These are phyloP conservation scores for Linepithema humile DNA, from an alignment of 1,140 invertebrate genomes.

Conservation along the genomic window DNA sequence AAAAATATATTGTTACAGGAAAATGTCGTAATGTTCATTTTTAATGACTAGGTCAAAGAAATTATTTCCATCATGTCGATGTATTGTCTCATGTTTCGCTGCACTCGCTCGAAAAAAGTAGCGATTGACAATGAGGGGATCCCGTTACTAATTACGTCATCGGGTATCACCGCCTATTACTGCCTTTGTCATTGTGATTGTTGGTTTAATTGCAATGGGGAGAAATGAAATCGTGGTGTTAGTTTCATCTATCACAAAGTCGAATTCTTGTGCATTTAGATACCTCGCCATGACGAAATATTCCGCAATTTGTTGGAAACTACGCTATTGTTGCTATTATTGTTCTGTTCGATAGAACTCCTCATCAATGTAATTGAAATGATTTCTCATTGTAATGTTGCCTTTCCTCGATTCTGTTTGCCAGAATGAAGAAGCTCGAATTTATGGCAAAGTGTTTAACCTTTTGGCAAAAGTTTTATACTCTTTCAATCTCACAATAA, in stretches of 20 bases:
- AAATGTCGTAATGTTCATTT: not conserved
- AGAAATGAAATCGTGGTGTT: conserved; percentile 3
- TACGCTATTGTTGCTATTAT: not conserved
- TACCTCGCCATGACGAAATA: not conserved
- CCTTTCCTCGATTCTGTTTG: not conserved
- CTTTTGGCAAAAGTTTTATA: too few species aligned
- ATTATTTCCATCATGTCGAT: not conserved
- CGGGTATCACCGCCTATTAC: not conserved
- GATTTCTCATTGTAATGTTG: not conserved
- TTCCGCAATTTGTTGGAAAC: not conserved
- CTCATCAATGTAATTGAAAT: conserved; percentile 1
- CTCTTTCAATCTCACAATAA: too few species aligned
- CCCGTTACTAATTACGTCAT: conserved; percentile 43
- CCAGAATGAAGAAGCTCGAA: not conserved
- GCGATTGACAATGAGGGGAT: not conserved
- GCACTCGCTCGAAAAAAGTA: not conserved
- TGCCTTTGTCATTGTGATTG: conserved; percentile 37
- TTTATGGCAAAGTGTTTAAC: not conserved
- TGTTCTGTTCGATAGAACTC: not conserved
- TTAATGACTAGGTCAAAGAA: not conserved
- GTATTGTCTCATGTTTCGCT: conserved; percentile 6
- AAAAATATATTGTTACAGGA: not conserved
- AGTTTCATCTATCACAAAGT: not conserved
- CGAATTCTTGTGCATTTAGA: not conserved
- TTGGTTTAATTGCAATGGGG: conserved; percentile 6